Conservation (phyloP, 2,888 invertebrate genomes). For the Caenorhabditis afra region DNA sequence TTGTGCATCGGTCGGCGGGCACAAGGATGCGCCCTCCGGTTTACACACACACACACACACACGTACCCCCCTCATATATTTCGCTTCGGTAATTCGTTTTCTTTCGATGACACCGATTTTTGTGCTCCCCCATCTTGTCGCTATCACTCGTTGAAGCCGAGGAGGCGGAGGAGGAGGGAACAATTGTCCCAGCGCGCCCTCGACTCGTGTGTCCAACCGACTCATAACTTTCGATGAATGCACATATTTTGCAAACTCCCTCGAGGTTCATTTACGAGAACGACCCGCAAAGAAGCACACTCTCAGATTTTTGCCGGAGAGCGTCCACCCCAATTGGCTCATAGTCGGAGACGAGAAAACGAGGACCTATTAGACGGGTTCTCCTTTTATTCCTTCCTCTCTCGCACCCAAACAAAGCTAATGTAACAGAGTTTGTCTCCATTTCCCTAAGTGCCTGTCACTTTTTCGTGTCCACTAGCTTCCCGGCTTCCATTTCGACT, state of each 20-base stretch:
- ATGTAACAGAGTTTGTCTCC: slow-evolving; percentile 28
- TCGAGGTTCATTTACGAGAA: slow-evolving; percentile 61
- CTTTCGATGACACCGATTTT: slow-evolving; percentile 56
- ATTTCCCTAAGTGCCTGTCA: slow-evolving; percentile 30
- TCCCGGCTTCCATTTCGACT: background rate
- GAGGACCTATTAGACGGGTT: slow-evolving; percentile 53
- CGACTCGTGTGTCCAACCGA: slow-evolving; percentile 22
- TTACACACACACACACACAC: slow-evolving; percentile 37
- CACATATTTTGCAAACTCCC: slow-evolving; percentile 50
- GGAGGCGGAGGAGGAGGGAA: too few relatives aligned
- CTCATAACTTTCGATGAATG: slow-evolving; percentile 60
- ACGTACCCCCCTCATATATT: slow-evolving; percentile 46
- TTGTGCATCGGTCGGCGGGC: slow-evolving; percentile 27
- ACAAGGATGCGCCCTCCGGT: slow-evolving; percentile 37
- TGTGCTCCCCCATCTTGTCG: slow-evolving; percentile 5
- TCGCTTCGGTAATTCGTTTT: slow-evolving; percentile 58
- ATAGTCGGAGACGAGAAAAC: slow-evolving; percentile 30
- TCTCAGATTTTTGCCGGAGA: slow-evolving; percentile 52
- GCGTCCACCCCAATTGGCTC: slow-evolving; percentile 41
- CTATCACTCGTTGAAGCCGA: slow-evolving; percentile 1
- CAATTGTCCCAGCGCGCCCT: slow-evolving; percentile 16
- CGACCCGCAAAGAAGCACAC: slow-evolving; percentile 29
- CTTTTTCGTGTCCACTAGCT: slow-evolving; percentile 11
- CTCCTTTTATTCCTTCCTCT: slow-evolving; percentile 6
- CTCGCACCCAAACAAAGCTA: slow-evolving; percentile 31